Base-by-base conservation (phyloP, 2,797 vertebrate species). In the Acanthurus lineatus region DNA sequence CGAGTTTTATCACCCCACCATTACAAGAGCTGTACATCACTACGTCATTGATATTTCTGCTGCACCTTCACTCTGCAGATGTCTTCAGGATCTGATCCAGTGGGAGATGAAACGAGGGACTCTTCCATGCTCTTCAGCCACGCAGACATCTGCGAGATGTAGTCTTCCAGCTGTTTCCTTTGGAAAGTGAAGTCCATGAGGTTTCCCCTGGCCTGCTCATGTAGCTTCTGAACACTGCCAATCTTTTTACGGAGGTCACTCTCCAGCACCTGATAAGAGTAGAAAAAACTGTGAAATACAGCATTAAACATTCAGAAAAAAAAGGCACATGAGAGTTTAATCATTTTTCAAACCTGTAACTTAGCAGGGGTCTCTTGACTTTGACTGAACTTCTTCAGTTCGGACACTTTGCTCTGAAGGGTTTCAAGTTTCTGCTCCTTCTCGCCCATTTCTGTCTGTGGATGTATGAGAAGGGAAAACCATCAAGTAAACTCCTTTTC, bases 41-140 rank as follows among this genome's bases (percentile, higher is more conserved):
- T 51, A 48, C n/a, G 14, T 52, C 2, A 19, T 44, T 38, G 14
- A 52, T 71, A 45, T 45, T 25, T 1, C 58, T 11, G 40, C 17
- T 7, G 0, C 9, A 99, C 98, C 96, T 98, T 99, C 19, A 98
- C 95, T 96, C 96, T 97, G 88, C 91, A 97, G 90, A 99, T 88
- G 86, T 96, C 94, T 82, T 98, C 96, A 16, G 96, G 96, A 53
- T 96, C 94, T 16, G 94, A 90, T 22, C 91, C 95, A 20, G 85
- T 88, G 45, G 94, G 91, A 70, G 95, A 96, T 47, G 86, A 95
- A 78, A 94, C 78, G 56, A 99, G 62, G 0, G 96, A 96, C 8
- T 96, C 96, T 81, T 99, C 97, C 79, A 95, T 93, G 49, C 94
- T 95, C 48, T 80, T 93, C 14, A 99, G 87, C 97, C 96, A 97